These are phyloP conservation scores for Sinhomidia bicolor DNA, from an alignment of 2,888 invertebrate species.

Conservation along the genomic window DNA sequence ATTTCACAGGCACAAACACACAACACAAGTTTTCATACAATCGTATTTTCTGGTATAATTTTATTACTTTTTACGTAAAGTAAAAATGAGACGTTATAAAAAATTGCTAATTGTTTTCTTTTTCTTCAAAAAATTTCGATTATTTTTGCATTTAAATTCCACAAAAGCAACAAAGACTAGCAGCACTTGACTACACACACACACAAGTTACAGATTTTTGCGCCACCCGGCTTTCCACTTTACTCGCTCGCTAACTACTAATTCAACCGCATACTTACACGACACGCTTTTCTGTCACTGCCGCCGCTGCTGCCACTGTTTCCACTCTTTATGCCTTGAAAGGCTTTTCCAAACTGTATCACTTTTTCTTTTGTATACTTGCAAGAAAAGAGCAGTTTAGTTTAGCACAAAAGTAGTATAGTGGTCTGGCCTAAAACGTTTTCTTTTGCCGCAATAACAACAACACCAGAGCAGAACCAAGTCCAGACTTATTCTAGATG, in stretches of 20 bases:
- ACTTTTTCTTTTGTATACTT: background rate
- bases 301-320: no score
- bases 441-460: background rate
- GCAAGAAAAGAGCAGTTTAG: background rate
- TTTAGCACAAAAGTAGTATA: no score
- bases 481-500: no score
- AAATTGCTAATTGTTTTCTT: no score
- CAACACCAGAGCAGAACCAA: background rate
- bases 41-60: no score
- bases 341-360: slow-evolving; percentile 5
- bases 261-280: background rate
- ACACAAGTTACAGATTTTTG: background rate
- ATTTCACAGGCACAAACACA: no score
- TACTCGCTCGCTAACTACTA: no score
- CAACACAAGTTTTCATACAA: no score
- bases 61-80: no score
- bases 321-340: background rate
- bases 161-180: background rate
- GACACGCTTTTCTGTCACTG: background rate
- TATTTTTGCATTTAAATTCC: background rate
- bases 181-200: background rate
- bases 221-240: background rate
- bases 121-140: no score
- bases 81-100: no score
- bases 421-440: background rate